Conservation (phyloP, 2,113 vertebrate genomes). For the Campylomormyrus numenius region DNA sequence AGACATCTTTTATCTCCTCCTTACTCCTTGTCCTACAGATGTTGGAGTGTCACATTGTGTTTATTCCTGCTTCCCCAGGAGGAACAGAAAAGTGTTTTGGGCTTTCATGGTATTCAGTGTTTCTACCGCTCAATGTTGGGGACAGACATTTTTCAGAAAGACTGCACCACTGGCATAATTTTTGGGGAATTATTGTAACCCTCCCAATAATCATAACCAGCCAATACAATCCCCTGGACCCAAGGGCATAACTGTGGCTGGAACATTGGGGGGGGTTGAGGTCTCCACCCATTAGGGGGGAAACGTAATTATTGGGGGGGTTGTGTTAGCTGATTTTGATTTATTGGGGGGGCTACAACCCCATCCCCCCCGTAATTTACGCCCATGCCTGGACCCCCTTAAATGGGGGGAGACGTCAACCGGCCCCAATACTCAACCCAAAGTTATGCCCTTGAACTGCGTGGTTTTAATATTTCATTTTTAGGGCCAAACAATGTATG, state of each 20-base stretch:
- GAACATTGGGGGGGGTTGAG: too few relatives aligned
- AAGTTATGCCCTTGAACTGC: neutral
- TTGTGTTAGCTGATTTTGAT: too few relatives aligned
- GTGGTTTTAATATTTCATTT: neutral
- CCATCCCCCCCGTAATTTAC: too few relatives aligned
- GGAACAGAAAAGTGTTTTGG: conserved; percentile 2
- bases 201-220: neutral
- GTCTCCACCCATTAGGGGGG: too few relatives aligned
- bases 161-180: neutral
- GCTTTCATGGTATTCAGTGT: conserved; percentile 1
- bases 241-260: too few relatives aligned
- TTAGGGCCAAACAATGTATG: neutral
- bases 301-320: too few relatives aligned
- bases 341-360: too few relatives aligned
- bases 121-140: neutral
- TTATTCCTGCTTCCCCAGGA: conserved; percentile 5
- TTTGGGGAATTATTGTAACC: neutral
- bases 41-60: conserved; percentile 15
- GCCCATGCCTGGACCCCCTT: neutral
- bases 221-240: neutral
- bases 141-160: neutral
- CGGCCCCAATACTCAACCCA: neutral
- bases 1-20: neutral
- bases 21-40: neutral
- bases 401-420: neutral